Evolutionary conservation across 2,113 vertebrate genomes (phyloP).

Genomic region (Oreotrochilus melanogaster): DNA sequence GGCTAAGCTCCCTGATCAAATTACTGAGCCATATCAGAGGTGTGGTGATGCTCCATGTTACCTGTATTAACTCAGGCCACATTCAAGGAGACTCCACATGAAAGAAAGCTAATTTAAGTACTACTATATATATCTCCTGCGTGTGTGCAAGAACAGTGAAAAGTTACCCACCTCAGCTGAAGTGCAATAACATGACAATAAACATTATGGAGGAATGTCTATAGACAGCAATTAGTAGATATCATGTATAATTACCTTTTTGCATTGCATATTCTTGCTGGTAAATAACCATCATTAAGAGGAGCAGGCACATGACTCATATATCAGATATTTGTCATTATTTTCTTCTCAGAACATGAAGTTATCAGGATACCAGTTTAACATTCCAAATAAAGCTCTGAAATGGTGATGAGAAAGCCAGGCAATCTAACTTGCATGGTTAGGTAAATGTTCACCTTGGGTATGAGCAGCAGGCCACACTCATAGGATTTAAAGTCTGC

Average conservation of each 20-base stretch:
- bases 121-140: neutral
- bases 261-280: neutral
- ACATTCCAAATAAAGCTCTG: neutral
- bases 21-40: neutral
- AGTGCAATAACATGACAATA: neutral
- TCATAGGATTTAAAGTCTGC: neutral
- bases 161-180: neutral
- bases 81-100: neutral
- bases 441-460: neutral
- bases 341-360: slow-evolving; percentile 2
- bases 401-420: neutral
- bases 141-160: neutral
- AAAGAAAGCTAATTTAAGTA: neutral
- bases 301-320: neutral
- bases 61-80: neutral
- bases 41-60: neutral
- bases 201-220: neutral
- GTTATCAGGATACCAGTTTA: neutral
- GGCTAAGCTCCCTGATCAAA: neutral
- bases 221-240: neutral
- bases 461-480: neutral
- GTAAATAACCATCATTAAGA: neutral
- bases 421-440: neutral
- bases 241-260: neutral
- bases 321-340: neutral